These are phyloP conservation scores for Betta splendens DNA, from an alignment of 2,797 vertebrate genomes.

Conservation along the genomic window DNA sequence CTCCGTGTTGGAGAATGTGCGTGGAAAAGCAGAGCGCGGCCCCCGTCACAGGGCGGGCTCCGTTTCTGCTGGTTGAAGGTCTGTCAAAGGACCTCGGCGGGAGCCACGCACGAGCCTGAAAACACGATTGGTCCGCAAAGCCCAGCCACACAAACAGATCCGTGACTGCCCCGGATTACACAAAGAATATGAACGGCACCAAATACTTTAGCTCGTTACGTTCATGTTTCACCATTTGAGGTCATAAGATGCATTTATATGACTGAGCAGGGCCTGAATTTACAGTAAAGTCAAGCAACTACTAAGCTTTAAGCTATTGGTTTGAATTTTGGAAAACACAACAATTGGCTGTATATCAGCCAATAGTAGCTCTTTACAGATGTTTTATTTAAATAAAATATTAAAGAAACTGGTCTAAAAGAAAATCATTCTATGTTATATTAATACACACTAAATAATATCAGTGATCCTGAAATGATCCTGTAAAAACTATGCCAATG, in stretches of 20 bases:
- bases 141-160: conserved; percentile 9
- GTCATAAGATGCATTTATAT: background rate
- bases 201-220: background rate
- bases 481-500: conserved; percentile 19
- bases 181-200: background rate
- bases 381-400: too few relatives aligned
- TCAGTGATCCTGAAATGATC: conserved; percentile 4
- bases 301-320: background rate
- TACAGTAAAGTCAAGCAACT: background rate
- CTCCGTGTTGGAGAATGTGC: conserved; percentile 45
- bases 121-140: background rate
- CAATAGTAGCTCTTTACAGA: too few relatives aligned
- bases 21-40: conserved; percentile 27
- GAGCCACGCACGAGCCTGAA: conserved; percentile 12
- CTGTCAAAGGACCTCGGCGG: conserved; percentile 8
- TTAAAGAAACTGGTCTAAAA: too few relatives aligned
- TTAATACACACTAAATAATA: background rate
- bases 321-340: background rate
- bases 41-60: conserved; percentile 17
- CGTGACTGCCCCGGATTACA: background rate
- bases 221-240: background rate
- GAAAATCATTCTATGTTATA: too few relatives aligned
- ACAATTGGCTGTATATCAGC: too few relatives aligned
- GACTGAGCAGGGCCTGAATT: background rate
- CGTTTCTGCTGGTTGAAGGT: conserved; percentile 24